These are phyloP conservation scores for Burhinus oedicnemus DNA, from an alignment of 2,113 vertebrate genomes.

Conservation along the genomic window DNA sequence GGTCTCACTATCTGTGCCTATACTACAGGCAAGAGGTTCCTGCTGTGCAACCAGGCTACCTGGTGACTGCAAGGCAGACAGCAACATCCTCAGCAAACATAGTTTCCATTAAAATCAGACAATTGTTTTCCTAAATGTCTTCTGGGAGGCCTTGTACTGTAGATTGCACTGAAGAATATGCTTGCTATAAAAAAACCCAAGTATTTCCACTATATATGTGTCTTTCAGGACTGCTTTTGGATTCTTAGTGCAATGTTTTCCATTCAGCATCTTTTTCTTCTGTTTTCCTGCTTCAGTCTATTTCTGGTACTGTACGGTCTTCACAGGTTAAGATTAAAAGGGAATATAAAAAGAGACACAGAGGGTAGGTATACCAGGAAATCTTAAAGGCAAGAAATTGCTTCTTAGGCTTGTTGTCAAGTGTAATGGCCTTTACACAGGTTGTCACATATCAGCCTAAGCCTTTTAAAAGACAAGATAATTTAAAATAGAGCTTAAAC, in stretches of 20 bases:
- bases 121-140: not conserved
- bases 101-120: not conserved
- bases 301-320: not conserved
- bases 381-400: not conserved
- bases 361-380: not conserved
- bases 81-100: not conserved
- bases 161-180: not conserved
- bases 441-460: not conserved
- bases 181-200: not conserved
- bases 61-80: not conserved
- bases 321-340: not conserved
- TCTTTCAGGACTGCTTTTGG: not conserved
- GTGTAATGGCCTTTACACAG: not conserved
- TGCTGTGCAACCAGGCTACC: not conserved
- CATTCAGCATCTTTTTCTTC: not conserved
- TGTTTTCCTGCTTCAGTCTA: not conserved
- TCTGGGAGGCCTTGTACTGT: not conserved
- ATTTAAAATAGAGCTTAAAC: not conserved
- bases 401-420: not conserved
- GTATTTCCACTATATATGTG: not conserved
- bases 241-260: not conserved
- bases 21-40: not conserved
- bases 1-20: not conserved
- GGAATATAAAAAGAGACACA: not conserved
- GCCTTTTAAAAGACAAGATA: not conserved